Percentiles rank a stretch among this genome's conserved stretches.
Conservation (phyloP, 2,113 vertebrate genomes). For the Halichoerus grypus region DNA sequence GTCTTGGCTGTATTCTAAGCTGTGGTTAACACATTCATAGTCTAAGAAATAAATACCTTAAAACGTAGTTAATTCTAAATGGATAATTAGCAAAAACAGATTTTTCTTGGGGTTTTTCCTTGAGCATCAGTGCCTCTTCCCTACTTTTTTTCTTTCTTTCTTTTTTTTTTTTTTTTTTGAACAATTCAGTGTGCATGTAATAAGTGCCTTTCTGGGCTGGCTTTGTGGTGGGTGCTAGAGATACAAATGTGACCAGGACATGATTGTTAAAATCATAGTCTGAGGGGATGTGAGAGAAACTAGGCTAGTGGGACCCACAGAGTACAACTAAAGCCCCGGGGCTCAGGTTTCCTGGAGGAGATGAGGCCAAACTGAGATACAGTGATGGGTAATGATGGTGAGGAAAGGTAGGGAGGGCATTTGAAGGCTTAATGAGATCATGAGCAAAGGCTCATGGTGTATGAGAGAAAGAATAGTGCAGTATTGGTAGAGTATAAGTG, state of each 20-base stretch:
- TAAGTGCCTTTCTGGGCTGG: not conserved
- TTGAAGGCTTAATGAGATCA: not conserved
- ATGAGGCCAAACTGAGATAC: not conserved
- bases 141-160: not conserved
- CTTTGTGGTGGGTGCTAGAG: not conserved
- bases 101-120: not conserved
- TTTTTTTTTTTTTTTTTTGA: not conserved
- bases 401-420: not conserved
- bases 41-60: not conserved
- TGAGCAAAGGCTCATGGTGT: not conserved
- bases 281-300: too few relatives aligned
- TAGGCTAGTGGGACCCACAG: rapidly evolving
- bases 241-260: not conserved
- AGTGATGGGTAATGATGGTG: not conserved
- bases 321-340: not conserved
- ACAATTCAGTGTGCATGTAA: rapidly evolving
- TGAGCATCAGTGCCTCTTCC: not conserved
- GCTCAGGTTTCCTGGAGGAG: not conserved
- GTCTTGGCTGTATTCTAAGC: not conserved
- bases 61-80: not conserved
- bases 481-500: rapidly evolving
- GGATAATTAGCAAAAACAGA: not conserved
- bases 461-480: not conserved
- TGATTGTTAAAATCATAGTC: not conserved
- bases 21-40: not conserved